Percentiles rank a stretch among this genome's conserved stretches.
Evolutionary conservation across 64 coral and sea anemone genomes (phyloP).

Genomic region (Stichodactyla helianthus): DNA sequence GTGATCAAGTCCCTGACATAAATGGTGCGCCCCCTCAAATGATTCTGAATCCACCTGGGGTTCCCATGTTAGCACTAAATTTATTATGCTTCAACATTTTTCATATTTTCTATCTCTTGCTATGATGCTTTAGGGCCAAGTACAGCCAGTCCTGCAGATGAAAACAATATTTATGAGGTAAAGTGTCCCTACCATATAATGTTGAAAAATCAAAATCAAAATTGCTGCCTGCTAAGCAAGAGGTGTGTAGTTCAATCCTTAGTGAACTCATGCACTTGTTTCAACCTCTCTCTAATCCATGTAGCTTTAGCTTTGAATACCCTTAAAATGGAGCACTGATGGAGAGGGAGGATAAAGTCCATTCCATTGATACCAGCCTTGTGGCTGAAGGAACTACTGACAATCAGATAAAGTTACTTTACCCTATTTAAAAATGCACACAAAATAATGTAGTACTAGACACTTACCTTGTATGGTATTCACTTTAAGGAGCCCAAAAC

Average conservation of each 20-base stretch:
- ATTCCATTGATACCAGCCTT: too few species aligned
- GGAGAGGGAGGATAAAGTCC: too few species aligned
- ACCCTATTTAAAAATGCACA: background rate
- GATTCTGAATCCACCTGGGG: too few species aligned
- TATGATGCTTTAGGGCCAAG: background rate
- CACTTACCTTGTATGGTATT: background rate
- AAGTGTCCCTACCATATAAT: background rate
- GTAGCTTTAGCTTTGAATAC: too few species aligned
- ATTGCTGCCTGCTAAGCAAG: background rate
- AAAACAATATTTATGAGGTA: constrained; percentile 32
- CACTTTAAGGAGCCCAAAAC: background rate
- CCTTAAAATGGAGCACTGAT: too few species aligned
- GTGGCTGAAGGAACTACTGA: background rate
- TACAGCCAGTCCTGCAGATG: background rate
- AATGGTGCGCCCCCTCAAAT: too few species aligned
- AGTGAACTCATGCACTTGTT: too few species aligned
- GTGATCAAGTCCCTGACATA: too few species aligned
- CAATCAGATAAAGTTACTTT: background rate
- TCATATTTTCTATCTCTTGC: background rate
- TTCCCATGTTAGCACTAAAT: background rate
- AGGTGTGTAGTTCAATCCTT: too few species aligned
- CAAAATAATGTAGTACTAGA: background rate
- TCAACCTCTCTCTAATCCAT: too few species aligned
- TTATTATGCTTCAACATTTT: background rate
- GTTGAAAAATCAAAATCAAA: background rate